Evolutionary conservation across 2,797 vertebrate species (phyloP).

Genomic region (Spea hammondii): DNA sequence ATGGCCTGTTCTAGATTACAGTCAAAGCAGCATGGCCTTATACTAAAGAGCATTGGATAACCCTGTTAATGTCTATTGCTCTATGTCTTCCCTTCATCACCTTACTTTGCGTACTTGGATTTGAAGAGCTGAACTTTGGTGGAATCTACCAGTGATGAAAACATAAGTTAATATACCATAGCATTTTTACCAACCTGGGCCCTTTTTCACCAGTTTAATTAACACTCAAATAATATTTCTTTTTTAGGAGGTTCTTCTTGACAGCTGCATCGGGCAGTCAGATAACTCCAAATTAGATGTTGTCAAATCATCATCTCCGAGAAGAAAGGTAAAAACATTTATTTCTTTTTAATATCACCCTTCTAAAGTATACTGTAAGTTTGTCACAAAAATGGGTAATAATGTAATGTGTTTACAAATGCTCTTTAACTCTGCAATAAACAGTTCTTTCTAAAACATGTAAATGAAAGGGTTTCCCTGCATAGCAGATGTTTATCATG

Average conservation of each 20-base stretch:
- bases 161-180: too few relatives aligned
- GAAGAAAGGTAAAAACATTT: constrained; percentile 1
- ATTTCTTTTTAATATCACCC: background rate
- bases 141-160: too few relatives aligned
- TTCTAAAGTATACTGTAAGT: too few relatives aligned
- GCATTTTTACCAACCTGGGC: too few relatives aligned
- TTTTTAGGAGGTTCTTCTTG: constrained; percentile 57
- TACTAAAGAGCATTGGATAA: too few relatives aligned
- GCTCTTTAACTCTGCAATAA: background rate
- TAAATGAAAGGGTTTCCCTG: background rate
- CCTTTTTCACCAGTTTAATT: background rate
- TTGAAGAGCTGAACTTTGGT: too few relatives aligned
- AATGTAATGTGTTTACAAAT: background rate
- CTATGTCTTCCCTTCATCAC: too few relatives aligned
- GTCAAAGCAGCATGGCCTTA: too few relatives aligned
- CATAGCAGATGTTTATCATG: background rate
- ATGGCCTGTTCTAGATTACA: too few relatives aligned
- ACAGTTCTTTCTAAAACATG: background rate
- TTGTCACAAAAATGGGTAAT: background rate
- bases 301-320: background rate
- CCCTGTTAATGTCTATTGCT: too few relatives aligned
- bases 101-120: too few relatives aligned
- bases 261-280: background rate
- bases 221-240: background rate
- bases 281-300: background rate